Evolutionary conservation across 2,113 vertebrate genomes (phyloP).

Genomic region (Pelecanoides urinatrix): DNA sequence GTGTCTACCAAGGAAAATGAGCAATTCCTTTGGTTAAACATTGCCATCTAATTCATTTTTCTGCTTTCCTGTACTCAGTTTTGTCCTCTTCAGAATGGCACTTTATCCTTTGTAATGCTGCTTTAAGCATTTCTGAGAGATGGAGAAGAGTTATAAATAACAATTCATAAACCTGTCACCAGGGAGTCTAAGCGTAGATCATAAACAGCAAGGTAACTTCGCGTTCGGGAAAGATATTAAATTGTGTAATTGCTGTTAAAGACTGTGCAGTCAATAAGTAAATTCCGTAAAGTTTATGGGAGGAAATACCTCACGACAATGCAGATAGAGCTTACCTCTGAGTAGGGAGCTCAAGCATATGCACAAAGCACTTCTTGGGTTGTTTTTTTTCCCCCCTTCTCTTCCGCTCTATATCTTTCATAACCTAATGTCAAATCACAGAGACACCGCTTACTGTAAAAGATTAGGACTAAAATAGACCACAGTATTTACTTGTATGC

Average conservation of each 20-base stretch:
- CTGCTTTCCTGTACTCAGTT: background rate
- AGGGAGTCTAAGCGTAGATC: background rate
- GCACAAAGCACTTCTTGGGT: background rate
- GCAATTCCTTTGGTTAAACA: background rate
- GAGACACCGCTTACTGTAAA: background rate
- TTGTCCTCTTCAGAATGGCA: background rate
- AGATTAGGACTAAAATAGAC: background rate
- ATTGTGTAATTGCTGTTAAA: slow-evolving; percentile 18
- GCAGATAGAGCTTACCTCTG: background rate
- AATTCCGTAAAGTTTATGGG: background rate
- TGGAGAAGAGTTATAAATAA: background rate
- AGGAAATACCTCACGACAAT: background rate
- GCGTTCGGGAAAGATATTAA: background rate
- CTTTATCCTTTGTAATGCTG: background rate
- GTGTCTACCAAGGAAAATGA: background rate
- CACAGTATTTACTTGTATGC: background rate
- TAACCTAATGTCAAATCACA: background rate
- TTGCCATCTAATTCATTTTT: background rate
- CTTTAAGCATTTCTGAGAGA: slow-evolving; percentile 7
- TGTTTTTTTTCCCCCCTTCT: too few relatives aligned
- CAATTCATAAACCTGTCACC: slow-evolving; percentile 2
- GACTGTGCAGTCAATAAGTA: background rate
- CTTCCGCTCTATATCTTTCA: background rate
- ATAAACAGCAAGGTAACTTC: background rate
- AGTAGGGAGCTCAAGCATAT: background rate